These are phyloP conservation scores for Sebastes trivittatus DNA, from an alignment of 2,797 vertebrate species.

Conservation along the genomic window DNA sequence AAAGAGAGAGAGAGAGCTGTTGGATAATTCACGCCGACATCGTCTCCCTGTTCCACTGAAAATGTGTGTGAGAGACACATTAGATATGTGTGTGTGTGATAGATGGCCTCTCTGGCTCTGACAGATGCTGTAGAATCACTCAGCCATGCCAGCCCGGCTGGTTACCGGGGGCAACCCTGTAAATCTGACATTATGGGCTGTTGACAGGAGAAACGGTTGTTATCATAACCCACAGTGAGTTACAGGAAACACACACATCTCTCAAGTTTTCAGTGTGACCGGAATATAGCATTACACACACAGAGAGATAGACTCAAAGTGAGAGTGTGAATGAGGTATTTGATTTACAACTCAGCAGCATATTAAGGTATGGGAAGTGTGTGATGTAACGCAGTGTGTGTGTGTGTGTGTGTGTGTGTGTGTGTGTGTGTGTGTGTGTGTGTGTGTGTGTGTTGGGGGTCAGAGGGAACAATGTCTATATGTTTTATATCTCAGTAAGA, in stretches of 20 bases:
- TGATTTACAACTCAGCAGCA: constrained; percentile 59
- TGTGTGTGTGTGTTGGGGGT: constrained; percentile 13
- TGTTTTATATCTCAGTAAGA: constrained; percentile 67
- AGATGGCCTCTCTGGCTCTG: constrained; percentile 67
- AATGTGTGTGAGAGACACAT: constrained; percentile 39
- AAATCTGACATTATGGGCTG: constrained; percentile 83
- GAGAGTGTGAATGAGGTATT: constrained; percentile 45
- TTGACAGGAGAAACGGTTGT: constrained; percentile 82
- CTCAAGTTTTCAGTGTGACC: constrained; percentile 48
- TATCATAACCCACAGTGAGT: constrained; percentile 80
- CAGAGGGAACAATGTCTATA: constrained; percentile 28
- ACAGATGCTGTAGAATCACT: constrained; percentile 79
- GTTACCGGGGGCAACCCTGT: constrained; percentile 80
- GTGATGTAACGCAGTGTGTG: constrained; percentile 18
- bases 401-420: constrained; percentile 8
- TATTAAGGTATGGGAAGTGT: constrained; percentile 22
- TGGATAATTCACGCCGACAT: constrained; percentile 36
- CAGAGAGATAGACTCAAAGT: constrained; percentile 25
- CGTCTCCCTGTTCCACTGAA: constrained; percentile 21
- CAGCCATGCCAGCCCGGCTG: constrained; percentile 71
- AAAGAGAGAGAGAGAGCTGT: neutral
- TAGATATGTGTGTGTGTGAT: constrained; percentile 55
- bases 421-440: constrained; percentile 12
- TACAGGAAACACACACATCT: constrained; percentile 69
- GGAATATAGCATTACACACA: constrained; percentile 51